Base-by-base conservation (phyloP, 1,140 invertebrate species). In the Vollenhovia emeryi region DNA sequence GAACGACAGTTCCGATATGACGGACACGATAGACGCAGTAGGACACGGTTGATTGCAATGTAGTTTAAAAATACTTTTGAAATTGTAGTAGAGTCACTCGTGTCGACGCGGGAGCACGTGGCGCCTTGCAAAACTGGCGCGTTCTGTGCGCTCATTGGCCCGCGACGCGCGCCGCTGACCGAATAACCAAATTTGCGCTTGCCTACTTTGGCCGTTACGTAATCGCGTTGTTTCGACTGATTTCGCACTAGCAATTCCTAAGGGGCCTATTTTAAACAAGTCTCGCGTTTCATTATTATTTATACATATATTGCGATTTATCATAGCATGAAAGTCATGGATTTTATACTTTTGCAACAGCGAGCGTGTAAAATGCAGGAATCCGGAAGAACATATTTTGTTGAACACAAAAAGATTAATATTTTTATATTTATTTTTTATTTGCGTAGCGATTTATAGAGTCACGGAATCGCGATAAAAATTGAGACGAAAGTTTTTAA, bases 131-230 rank as follows among this genome's bases (percentile, higher is more conserved):
- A 82, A 82, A 73, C 78, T 82, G 78, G 78, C 36, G 64, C 50
- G 27, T 43, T 84, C 43, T 8, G 55, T 60, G 36, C 74, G 55
- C 76, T 90, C 86, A 84, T 88, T 90, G 90, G 91, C 87, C 90
- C 86, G 85, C 88, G 84, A 89, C 69, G 86, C 68, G 89, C 89
- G 88, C 92, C 88, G 91, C 85, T 94, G 93, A 94, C 93, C 93
- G 93, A 94, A 93, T 94, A 94, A 94, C 93, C 93, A 94, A 94
- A 94, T 94, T 93, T 91, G 86, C 92, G 91, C 86, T 93, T 88
- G 92, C 93, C 93, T 94, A 94, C 93, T 94, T 94, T 91, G 91
- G 78, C 88, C 86, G 84, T 93, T 92, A 89, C 85, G 90, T 92
- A 92, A 93, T 69, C 68, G 52, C 24, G 71, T 15, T 30, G 66